phyloP scores from a whole-genome alignment of 2,888 invertebrate genomes.

The Heliconius charithonia region DNA sequence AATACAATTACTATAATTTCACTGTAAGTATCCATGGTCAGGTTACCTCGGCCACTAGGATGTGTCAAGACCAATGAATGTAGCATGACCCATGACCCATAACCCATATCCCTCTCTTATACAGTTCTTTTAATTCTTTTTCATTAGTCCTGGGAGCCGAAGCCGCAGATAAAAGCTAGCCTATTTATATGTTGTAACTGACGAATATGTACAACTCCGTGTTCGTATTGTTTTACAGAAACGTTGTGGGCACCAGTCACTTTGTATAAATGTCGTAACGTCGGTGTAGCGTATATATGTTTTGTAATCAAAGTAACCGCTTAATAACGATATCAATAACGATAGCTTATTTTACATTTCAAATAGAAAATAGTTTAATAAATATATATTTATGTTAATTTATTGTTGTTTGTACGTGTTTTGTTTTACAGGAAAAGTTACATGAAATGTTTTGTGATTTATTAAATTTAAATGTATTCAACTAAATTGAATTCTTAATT shows the following conservation, averaged over 20 bases:
- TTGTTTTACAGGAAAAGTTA: no score
- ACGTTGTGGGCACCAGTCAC: neutral
- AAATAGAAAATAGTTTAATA: neutral
- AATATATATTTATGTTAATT: neutral
- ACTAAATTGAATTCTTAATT: no score
- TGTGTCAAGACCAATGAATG: no score
- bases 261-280: neutral
- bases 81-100: no score
- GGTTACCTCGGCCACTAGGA: no score
- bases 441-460: no score
- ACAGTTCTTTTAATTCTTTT: no score
- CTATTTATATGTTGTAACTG: neutral
- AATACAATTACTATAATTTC: no score
- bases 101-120: no score
- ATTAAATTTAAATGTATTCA: no score
- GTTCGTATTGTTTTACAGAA: slow-evolving; percentile 5
- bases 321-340: slow-evolving; percentile 3
- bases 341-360: neutral
- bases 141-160: no score
- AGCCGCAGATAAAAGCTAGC: neutral
- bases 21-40: no score
- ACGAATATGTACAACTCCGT: neutral
- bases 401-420: neutral
- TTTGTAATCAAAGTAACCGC: neutral
- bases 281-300: neutral